phyloP scores from a whole-genome alignment of 2,797 vertebrate species.

The Valencia hispanica region DNA sequence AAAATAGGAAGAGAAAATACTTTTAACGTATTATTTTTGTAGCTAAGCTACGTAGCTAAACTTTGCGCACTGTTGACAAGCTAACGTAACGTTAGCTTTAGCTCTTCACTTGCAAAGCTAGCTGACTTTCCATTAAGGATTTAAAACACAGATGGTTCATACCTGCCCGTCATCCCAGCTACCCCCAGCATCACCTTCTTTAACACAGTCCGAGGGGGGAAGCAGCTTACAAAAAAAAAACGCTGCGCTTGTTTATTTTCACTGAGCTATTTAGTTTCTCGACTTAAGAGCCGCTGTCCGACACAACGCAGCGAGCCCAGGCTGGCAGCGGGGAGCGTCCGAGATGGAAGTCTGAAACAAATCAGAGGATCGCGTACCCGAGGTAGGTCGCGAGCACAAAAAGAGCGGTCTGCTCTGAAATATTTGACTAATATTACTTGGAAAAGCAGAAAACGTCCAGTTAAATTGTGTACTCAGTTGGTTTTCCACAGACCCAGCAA shows the following conservation, averaged over 20 bases:
- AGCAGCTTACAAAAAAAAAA: too few species aligned
- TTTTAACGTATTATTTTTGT: not conserved
- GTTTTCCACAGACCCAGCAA: not conserved
- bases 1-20: too few species aligned
- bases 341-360: not conserved
- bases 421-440: too few species aligned
- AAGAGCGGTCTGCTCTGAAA: not conserved
- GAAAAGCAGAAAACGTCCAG: too few species aligned
- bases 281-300: not conserved
- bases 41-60: not conserved
- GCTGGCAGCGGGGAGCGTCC: constrained; percentile 3
- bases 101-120: constrained; percentile 20
- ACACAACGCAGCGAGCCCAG: not conserved
- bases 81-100: constrained; percentile 38
- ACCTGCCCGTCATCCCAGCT: constrained; percentile 83
- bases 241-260: not conserved
- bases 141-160: not conserved
- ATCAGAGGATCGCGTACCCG: not conserved
- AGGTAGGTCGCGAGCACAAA: not conserved
- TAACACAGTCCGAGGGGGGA: not conserved
- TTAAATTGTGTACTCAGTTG: too few species aligned
- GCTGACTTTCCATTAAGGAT: not conserved
- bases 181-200: constrained; percentile 78
- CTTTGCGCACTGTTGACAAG: constrained; percentile 16
- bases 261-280: not conserved